These are phyloP conservation scores for Pangasius mekongensis DNA, from an alignment of 2,797 vertebrate genomes.

Conservation along the genomic window DNA sequence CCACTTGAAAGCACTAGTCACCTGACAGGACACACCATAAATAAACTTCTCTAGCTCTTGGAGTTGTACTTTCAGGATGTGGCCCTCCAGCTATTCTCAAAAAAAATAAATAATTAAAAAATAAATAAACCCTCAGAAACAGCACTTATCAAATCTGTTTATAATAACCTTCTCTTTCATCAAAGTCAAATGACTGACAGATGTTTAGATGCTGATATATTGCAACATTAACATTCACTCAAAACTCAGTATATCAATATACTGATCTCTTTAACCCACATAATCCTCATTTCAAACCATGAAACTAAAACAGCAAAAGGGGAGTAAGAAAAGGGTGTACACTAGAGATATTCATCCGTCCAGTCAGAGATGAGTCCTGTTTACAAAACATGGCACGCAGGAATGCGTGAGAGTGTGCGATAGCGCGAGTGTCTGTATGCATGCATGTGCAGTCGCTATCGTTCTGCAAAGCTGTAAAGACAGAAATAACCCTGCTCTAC, in stretches of 20 bases:
- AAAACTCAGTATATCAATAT: neutral
- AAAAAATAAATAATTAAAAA: neutral
- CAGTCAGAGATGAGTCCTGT: slow-evolving; percentile 7
- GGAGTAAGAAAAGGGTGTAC: neutral
- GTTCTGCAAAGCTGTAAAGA: neutral
- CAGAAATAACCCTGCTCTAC: neutral
- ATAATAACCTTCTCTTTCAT: slow-evolving; percentile 11
- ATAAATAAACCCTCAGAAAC: neutral
- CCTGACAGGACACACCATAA: neutral
- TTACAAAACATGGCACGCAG: slow-evolving; percentile 25
- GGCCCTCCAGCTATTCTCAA: neutral
- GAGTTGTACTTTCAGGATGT: neutral
- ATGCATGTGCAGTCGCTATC: neutral
- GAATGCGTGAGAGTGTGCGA: slow-evolving; percentile 20
- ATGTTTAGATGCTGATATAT: neutral
- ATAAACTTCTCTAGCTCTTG: neutral
- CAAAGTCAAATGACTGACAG: neutral
- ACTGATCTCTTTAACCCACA: neutral
- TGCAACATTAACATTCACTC: neutral
- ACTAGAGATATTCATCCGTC: slow-evolving; percentile 24
- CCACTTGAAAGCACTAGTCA: slow-evolving; percentile 1
- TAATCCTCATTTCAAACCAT: neutral
- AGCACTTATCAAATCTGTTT: neutral
- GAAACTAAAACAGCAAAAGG: neutral
- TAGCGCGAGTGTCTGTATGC: neutral